phyloP scores from a whole-genome alignment of 1,140 invertebrate genomes.

The Gyrodactylus salaris region DNA sequence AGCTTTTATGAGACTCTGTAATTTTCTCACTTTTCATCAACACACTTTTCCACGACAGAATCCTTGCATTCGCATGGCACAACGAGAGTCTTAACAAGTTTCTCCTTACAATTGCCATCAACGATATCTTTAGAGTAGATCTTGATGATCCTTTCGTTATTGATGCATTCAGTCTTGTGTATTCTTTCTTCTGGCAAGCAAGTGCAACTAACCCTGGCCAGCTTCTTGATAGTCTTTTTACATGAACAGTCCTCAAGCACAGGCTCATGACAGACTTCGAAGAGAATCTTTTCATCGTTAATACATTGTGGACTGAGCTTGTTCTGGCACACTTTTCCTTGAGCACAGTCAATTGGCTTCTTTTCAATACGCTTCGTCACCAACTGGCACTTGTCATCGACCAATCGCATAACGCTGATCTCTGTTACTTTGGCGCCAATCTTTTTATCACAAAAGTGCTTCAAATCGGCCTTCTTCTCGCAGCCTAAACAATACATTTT shows the following conservation, averaged over 20 bases:
- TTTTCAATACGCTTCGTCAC: background rate
- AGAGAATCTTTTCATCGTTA: background rate
- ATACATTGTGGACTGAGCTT: background rate
- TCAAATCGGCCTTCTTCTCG: background rate
- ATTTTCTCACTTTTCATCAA: background rate
- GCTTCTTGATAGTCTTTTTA: background rate
- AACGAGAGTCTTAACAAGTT: background rate
- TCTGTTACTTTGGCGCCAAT: background rate
- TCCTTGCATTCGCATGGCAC: background rate
- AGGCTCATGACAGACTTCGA: background rate
- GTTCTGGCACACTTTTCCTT: background rate
- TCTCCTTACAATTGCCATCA: background rate
- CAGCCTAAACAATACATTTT: background rate
- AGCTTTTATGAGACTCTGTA: background rate
- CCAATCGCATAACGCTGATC: background rate
- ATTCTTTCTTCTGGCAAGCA: background rate
- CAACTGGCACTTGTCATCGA: background rate
- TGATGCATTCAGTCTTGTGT: background rate
- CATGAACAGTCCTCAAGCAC: background rate
- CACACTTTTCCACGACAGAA: background rate
- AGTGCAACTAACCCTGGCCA: background rate
- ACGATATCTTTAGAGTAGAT: background rate
- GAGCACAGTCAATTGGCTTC: background rate
- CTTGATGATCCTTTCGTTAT: background rate
- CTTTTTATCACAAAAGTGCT: background rate